A percentile compares a stretch with the other conserved stretches of the same genome.
Conservation (phyloP, 2,113 vertebrate genomes). For the Equus przewalskii region DNA sequence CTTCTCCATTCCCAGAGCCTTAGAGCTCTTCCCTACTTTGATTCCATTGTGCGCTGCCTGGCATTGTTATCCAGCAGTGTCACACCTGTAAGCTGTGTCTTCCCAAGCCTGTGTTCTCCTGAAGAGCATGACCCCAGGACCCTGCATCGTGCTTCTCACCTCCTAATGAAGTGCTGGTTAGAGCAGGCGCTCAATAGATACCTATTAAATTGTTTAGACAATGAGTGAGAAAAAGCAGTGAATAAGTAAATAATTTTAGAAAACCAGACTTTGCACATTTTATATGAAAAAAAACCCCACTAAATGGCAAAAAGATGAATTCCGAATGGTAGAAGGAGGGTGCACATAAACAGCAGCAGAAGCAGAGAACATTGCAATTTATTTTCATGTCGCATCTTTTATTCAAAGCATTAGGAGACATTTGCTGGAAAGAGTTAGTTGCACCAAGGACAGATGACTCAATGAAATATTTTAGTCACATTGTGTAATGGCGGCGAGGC, state of each 20-base stretch:
- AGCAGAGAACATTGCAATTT: not conserved
- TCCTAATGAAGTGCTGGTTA: accelerated
- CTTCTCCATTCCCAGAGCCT: not conserved
- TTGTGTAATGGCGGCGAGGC: constrained; percentile 67
- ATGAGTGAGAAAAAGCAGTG: not conserved
- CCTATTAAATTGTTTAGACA: not conserved
- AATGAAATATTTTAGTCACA: constrained; percentile 64
- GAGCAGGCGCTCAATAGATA: accelerated
- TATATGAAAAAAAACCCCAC: not conserved
- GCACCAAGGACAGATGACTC: constrained; percentile 71
- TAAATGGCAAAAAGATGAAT: not conserved
- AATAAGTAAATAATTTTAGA: not conserved
- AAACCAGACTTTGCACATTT: not conserved
- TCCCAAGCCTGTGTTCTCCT: not conserved
- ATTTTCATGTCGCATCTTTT: not conserved
- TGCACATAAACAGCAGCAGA: accelerated
- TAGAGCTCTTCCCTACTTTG: accelerated
- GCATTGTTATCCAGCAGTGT: not conserved
- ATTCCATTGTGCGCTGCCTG: accelerated
- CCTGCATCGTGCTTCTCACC: accelerated
- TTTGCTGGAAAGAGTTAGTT: not conserved
- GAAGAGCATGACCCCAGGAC: accelerated
- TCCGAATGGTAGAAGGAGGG: not conserved
- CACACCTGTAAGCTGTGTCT: accelerated
- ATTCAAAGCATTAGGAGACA: not conserved